Conservation (phyloP, 2,113 vertebrate species). For the Python bivittatus region DNA sequence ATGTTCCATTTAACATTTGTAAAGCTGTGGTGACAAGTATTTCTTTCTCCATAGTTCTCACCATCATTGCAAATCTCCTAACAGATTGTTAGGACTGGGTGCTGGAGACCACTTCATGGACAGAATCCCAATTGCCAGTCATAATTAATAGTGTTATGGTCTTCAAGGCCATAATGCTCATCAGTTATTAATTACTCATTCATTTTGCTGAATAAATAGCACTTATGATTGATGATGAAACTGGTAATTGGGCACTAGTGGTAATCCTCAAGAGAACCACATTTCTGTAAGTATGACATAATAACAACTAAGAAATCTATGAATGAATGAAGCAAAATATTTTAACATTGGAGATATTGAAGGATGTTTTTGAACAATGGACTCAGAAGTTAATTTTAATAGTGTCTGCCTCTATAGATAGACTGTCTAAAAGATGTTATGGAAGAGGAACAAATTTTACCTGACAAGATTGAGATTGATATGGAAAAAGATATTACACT, state of each 20-base stretch:
- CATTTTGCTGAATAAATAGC: constrained; percentile 99
- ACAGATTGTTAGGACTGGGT: constrained; percentile 84
- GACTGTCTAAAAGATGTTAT: not conserved
- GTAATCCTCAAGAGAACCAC: constrained; percentile 84
- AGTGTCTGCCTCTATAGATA: not conserved
- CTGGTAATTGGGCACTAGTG: constrained; percentile 96
- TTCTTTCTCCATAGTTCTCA: constrained; percentile 65
- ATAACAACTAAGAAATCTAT: constrained; percentile 77
- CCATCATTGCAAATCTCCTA: constrained; percentile 75
- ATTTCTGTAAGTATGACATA: constrained; percentile 82
- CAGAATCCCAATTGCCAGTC: constrained; percentile 86
- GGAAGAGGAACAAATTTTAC: not conserved
- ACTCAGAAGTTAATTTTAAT: not conserved
- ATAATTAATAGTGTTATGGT: constrained; percentile 97
- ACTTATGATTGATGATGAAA: constrained; percentile 99
- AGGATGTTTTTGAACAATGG: not conserved
- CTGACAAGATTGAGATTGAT: not conserved
- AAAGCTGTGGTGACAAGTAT: constrained; percentile 57
- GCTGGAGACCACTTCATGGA: constrained; percentile 80
- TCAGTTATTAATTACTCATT: constrained; percentile 99
- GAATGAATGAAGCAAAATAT: not conserved
- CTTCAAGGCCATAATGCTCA: constrained; percentile 99
- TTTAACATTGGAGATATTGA: not conserved
- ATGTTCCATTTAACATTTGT: constrained; percentile 59
- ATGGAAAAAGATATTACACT: not conserved